A percentile compares a stretch with the other conserved stretches of the same genome.
Conservation (phyloP, 2,888 invertebrate species). For the Acleris literana region DNA sequence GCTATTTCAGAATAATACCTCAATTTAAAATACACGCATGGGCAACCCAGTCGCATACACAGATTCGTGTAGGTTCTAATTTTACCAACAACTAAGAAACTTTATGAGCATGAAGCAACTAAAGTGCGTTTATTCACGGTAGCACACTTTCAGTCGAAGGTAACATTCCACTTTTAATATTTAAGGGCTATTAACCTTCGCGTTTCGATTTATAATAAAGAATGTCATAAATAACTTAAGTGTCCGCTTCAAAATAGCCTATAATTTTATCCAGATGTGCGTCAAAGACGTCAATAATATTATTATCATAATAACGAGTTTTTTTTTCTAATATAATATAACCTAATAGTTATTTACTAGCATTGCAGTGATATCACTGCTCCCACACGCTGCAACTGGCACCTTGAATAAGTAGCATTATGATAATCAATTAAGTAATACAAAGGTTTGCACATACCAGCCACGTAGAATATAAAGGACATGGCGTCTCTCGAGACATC, state of each 20-base stretch:
- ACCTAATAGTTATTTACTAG: background rate
- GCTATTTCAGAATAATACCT: too few relatives aligned
- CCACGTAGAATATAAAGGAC: slow-evolving; percentile 92
- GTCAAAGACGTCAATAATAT: background rate
- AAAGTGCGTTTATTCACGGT: too few relatives aligned
- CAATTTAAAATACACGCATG: too few relatives aligned
- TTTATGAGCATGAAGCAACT: too few relatives aligned
- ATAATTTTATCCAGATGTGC: background rate
- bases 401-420: background rate
- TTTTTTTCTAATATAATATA: background rate
- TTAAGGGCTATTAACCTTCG: background rate
- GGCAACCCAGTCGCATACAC: too few relatives aligned
- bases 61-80: too few relatives aligned
- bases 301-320: background rate
- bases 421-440: slow-evolving; percentile 3
- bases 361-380: slow-evolving; percentile 21
- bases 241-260: too few relatives aligned
- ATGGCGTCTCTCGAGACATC: slow-evolving; percentile 89
- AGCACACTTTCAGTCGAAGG: too few relatives aligned
- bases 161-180: background rate
- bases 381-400: slow-evolving; percentile 15
- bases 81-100: too few relatives aligned
- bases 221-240: slow-evolving; percentile 2
- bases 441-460: slow-evolving; percentile 73
- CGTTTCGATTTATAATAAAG: slow-evolving; percentile 2